A percentile compares a stretch with the other conserved stretches of the same genome.
These are phyloP conservation scores for Anabas testudineus DNA, from an alignment of 2,797 vertebrate genomes.

Conservation along the genomic window DNA sequence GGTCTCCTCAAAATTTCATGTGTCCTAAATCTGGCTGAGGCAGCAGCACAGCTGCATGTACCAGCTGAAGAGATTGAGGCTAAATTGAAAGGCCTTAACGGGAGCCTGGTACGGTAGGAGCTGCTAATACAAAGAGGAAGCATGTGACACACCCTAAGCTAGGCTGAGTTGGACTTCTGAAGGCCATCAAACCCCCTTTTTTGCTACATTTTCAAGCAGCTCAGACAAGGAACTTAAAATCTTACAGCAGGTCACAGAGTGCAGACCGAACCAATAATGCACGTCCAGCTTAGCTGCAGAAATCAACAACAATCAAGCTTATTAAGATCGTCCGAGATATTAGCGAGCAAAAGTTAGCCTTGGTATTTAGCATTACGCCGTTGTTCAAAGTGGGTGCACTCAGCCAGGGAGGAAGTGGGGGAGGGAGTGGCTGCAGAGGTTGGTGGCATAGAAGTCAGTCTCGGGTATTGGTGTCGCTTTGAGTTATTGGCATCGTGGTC, in stretches of 20 bases:
- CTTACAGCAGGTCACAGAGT: constrained; percentile 73
- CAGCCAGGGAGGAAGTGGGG: background rate
- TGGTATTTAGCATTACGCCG: constrained; percentile 32
- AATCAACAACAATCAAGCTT: constrained; percentile 32
- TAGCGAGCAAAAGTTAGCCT: constrained; percentile 42
- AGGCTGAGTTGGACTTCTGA: constrained; percentile 67
- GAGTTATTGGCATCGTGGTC: constrained; percentile 79
- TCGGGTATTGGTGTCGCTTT: constrained; percentile 78
- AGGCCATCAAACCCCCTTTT: constrained; percentile 36
- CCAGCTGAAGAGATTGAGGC: constrained; percentile 77
- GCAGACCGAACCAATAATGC: constrained; percentile 43
- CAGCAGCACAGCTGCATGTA: constrained; percentile 29
- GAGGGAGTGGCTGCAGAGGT: constrained; percentile 29
- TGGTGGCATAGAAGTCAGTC: constrained; percentile 66
- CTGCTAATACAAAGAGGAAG: constrained; percentile 87
- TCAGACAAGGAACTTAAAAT: constrained; percentile 83
- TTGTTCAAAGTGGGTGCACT: constrained; percentile 11
- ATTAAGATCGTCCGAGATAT: constrained; percentile 46
- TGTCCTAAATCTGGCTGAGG: constrained; percentile 50
- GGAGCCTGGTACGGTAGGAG: constrained; percentile 81
- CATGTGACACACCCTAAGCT: constrained; percentile 91
- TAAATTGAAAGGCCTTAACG: constrained; percentile 73
- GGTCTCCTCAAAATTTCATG: constrained; percentile 28
- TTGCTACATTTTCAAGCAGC: constrained; percentile 59
- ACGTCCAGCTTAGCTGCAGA: constrained; percentile 25